phyloP scores from a whole-genome alignment of 2,113 vertebrate genomes.

The Nerophis lumbriciformis region DNA sequence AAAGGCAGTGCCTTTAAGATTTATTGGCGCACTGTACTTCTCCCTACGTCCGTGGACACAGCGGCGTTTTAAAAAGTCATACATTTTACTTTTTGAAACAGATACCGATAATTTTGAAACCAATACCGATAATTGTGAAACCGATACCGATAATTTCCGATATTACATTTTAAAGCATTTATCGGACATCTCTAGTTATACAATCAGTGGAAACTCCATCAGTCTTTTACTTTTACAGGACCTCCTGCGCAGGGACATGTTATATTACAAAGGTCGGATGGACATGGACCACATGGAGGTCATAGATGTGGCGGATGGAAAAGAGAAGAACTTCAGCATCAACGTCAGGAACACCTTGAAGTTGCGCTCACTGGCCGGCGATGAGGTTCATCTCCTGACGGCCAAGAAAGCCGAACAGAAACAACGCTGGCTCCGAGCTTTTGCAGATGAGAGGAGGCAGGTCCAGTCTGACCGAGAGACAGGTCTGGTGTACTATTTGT shows the following conservation, averaged over 20 bases:
- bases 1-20: too few species aligned
- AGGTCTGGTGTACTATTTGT: constrained; percentile 62
- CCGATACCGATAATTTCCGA: too few species aligned
- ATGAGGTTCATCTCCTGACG: constrained; percentile 84
- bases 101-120: too few species aligned
- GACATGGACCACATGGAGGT: constrained; percentile 88
- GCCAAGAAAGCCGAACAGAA: constrained; percentile 92
- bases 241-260: constrained; percentile 85
- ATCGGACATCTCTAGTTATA: too few species aligned
- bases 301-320: constrained; percentile 85
- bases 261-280: constrained; percentile 91
- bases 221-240: constrained; percentile 67
- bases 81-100: too few species aligned
- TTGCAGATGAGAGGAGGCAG: constrained; percentile 84
- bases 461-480: constrained; percentile 88
- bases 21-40: too few species aligned
- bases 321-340: constrained; percentile 86
- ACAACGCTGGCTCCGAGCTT: constrained; percentile 88
- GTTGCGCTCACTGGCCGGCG: constrained; percentile 64
- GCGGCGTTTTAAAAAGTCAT: too few species aligned
- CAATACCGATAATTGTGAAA: too few species aligned
- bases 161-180: too few species aligned
- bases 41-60: too few species aligned
- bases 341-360: constrained; percentile 88
- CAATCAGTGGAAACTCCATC: background rate